Conservation (phyloP, 2,113 vertebrate genomes). For the Syngnathus floridae region DNA sequence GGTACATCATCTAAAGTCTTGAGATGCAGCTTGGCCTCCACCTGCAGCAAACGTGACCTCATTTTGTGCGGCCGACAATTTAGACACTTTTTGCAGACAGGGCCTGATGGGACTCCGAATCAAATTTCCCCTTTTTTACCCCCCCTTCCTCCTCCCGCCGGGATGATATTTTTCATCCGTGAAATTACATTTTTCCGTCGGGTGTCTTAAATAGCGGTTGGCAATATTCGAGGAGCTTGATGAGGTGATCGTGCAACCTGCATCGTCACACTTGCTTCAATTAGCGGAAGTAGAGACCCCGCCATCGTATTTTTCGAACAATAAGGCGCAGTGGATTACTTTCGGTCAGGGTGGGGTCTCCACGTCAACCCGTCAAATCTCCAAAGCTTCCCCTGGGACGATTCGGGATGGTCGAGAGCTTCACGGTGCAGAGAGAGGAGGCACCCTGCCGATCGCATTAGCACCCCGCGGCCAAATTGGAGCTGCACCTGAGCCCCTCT, state of each 20-base stretch:
- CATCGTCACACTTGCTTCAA: background rate
- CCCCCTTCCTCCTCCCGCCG: background rate
- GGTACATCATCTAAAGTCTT: slow-evolving; percentile 41
- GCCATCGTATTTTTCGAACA: too few species aligned
- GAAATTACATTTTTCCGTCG: slow-evolving; percentile 13
- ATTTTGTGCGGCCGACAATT: slow-evolving; percentile 22
- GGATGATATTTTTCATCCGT: slow-evolving; percentile 7
- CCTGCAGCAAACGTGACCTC: slow-evolving; percentile 27
- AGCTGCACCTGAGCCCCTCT: slow-evolving; percentile 61
- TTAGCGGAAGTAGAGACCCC: background rate
- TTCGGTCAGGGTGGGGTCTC: slow-evolving; percentile 27
- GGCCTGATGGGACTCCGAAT: slow-evolving; percentile 8
- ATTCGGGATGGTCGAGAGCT: slow-evolving; percentile 43
- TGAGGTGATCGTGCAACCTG: background rate
- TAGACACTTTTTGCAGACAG: slow-evolving; percentile 6
- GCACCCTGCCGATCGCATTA: slow-evolving; percentile 59
- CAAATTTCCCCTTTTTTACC: slow-evolving; percentile 11
- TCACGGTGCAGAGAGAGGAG: slow-evolving; percentile 37
- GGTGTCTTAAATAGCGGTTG: slow-evolving; percentile 19
- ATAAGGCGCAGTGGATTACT: background rate
- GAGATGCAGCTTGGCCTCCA: slow-evolving; percentile 25
- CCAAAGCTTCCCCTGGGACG: slow-evolving; percentile 41
- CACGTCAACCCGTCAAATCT: slow-evolving; percentile 51
- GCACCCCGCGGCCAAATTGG: slow-evolving; percentile 54
- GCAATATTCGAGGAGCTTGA: slow-evolving; percentile 7